A percentile compares a stretch with the other conserved stretches of the same genome.
Evolutionary conservation across 2,113 vertebrate genomes (phyloP).

Genomic region (Cyphomyrus discorhynchus): DNA sequence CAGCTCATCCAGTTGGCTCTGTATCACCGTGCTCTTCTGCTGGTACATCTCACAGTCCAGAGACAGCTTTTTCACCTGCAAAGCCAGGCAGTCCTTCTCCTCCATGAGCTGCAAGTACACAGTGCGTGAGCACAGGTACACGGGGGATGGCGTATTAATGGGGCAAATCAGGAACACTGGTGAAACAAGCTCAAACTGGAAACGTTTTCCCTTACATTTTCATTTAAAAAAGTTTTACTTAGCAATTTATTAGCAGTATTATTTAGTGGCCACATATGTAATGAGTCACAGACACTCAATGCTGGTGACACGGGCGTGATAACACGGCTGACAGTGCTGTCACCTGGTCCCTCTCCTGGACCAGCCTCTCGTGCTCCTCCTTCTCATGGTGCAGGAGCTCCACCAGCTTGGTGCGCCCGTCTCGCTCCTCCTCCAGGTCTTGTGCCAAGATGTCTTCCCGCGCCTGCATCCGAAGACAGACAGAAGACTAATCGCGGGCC

Average conservation of each 20-base stretch:
- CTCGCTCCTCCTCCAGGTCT: conserved; percentile 53
- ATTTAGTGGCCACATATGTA: background rate
- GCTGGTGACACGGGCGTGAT: too few species aligned
- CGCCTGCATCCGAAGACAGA: conserved; percentile 34
- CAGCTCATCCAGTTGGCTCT: conserved; percentile 68
- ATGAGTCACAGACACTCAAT: background rate
- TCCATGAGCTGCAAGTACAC: conserved; percentile 58
- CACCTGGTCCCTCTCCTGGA: conserved; percentile 55
- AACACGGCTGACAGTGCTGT: background rate
- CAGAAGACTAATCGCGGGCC: background rate
- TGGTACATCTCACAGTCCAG: conserved; percentile 71
- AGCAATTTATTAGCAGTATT: background rate
- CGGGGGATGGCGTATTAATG: background rate
- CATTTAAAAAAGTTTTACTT: background rate
- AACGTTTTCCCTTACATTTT: background rate
- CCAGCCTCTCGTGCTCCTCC: conserved; percentile 36
- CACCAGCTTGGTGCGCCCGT: conserved; percentile 54
- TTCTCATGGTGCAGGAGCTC: conserved; percentile 49
- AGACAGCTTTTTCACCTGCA: conserved; percentile 66
- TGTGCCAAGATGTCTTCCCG: conserved; percentile 62
- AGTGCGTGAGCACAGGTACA: background rate
- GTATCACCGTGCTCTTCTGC: conserved; percentile 65
- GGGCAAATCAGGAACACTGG: background rate
- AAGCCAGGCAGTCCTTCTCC: conserved; percentile 66
- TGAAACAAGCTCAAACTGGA: background rate